Base-by-base conservation (phyloP, 2,888 invertebrate species). In the Myopa tessellatipennis region DNA sequence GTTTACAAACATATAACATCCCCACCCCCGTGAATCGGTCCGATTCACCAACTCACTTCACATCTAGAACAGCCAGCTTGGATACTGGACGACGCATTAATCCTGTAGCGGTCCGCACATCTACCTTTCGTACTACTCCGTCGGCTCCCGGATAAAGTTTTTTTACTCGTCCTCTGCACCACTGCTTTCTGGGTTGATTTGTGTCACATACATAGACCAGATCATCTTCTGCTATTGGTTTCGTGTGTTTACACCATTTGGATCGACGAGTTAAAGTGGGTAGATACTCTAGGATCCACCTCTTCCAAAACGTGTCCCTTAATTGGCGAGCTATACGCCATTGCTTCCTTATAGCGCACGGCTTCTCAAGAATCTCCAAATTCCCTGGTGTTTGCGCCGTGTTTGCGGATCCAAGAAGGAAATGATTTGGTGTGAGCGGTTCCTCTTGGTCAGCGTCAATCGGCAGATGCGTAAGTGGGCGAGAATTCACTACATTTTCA, bases 31-130 rank as follows among this genome's bases (percentile, higher is more conserved):
- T 63, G 61, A 34, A 63, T 63, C 58, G 12, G 18, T 18, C 58
- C 16, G n/a, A 18, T n/a, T 58, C 18, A 16, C 16, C 58, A 12
- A 58, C 16, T 58, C 12, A 58, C n/a, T 58, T 18, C n/a, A 58
- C 58, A 58, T 58, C 61, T 18, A 88, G 87, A 85, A 85, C 85
- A 82, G 81, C 81, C 78, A 83, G 77, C 76, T 81, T 80, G 2
- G 80, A 80, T 6, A 79, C 82, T 10, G 81, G 80, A n/a, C 84
- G 80, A 34, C 80, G 81, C 10, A 81, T 45, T 4, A 81, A 40
- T 12, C 82, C 84, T 4, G 75, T 74, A 4, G 69, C 78, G 12
- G 83, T 84, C 4, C 65, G 63, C 1, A 81, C 67, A 18, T 80
- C 76, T 26, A 76, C 79, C 55, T 77, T 61, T n/a, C 72, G 75